phyloP scores from a whole-genome alignment of 2,888 invertebrate genomes.

The Chrysodeixis includens region DNA sequence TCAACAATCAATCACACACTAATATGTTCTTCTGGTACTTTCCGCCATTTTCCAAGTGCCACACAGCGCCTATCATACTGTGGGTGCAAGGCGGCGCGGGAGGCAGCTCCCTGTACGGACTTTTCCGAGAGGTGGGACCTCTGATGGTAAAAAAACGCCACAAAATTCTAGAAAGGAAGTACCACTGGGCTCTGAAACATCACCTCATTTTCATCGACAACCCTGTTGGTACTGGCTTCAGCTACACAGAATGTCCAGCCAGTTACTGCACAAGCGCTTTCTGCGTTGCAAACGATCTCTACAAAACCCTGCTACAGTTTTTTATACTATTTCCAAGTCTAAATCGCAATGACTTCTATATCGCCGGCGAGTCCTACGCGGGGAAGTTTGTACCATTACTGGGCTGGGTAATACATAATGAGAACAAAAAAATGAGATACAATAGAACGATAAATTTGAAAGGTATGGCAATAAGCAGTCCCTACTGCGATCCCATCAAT shows the following conservation, averaged over 20 bases:
- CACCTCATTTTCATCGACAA: constrained; percentile 91
- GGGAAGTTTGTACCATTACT: constrained; percentile 88
- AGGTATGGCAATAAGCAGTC: constrained; percentile 87
- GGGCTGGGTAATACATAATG: constrained; percentile 85
- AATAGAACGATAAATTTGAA: constrained; percentile 80
- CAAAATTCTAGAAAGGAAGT: constrained; percentile 72
- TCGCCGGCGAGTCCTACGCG: constrained; percentile 91
- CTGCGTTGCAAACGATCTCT: constrained; percentile 88
- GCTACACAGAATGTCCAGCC: constrained; percentile 87
- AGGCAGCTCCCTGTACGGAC: constrained; percentile 85
- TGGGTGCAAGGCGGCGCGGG: constrained; percentile 90
- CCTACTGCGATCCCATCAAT: constrained; percentile 84
- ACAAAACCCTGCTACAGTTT: constrained; percentile 88
- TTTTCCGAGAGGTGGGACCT: constrained; percentile 90
- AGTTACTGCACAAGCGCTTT: constrained; percentile 89
- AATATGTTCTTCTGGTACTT: constrained; percentile 92
- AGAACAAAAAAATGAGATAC: constrained; percentile 73
- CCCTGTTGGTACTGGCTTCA: constrained; percentile 91
- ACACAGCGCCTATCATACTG: constrained; percentile 83
- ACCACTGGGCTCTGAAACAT: constrained; percentile 89
- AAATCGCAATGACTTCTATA: constrained; percentile 87
- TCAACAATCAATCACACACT: constrained; percentile 87
- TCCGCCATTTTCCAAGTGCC: constrained; percentile 80
- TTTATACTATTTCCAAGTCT: constrained; percentile 88
- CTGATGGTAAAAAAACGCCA: constrained; percentile 77